Base-by-base conservation (phyloP, 35 echinoderm and acorn worm genomes). In the Ptychodera flava region DNA sequence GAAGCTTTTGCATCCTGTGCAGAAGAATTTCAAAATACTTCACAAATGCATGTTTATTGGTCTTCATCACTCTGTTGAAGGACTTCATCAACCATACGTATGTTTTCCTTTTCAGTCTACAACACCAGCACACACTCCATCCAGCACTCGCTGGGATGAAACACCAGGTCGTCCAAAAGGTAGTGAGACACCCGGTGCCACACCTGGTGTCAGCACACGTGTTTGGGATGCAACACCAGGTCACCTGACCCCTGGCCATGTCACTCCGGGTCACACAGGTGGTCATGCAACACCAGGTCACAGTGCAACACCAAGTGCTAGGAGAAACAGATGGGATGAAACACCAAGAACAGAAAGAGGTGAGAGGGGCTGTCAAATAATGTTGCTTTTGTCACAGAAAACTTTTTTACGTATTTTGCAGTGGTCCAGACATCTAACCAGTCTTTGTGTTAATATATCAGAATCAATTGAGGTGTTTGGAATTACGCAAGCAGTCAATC, bases 241-340 rank as follows among this genome's bases (percentile, higher is more conserved):
- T 79, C 96, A 94, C 80, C 82, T 90, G 16, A 94, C 92, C 16
- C 92, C 95, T 0, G 92, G 92, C 53, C 92, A 93, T 77, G 93
- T 94, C 37, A 99, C 92, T 28, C 96, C 96, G 0, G 90, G 93
- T 1, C 93, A 94, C 84, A 97, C 95, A 31, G 92, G 92, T 16
- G 96, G 92, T 36, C 95, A 97, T 78, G 91, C 92, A 1, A 97
- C 95, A 22, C 92, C 96, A 6, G 96, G 96, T 32, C 89, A 87
- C 34, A 79, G 85, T 31, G 88, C 90, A 30, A 94, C 96, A 16
- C 92, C 95, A 6, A 94, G 96, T 82, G 88, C 96, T 2, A 89
- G 96, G 29, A 93, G 88, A 32, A 99, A 99, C 81, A 85, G 96
- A 92, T 99, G 96, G 95, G 96, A 99, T 90, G 96, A 99, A 82